Evolutionary conservation across 2,113 vertebrate genomes (phyloP).

Genomic region (Puntigrus tetrazona): DNA sequence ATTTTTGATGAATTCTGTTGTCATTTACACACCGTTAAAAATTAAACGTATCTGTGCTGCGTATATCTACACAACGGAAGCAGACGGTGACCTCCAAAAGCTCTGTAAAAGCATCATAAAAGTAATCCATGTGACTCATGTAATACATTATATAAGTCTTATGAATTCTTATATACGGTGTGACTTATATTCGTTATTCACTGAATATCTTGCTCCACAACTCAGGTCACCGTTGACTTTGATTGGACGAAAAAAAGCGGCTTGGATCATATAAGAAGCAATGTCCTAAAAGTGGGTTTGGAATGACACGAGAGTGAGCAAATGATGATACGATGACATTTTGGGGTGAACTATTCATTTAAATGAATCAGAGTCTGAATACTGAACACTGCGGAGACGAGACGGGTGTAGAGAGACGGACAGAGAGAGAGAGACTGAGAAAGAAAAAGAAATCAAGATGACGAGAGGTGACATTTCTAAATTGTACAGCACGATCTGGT

Average conservation of each 20-base stretch:
- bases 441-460: not conserved
- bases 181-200: not conserved
- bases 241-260: not conserved
- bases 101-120: not conserved
- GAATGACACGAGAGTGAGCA: not conserved
- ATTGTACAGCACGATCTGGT: not conserved
- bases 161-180: not conserved
- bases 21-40: no score
- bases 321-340: slow-evolving; percentile 14
- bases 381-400: slow-evolving; percentile 35
- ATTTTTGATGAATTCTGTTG: no score
- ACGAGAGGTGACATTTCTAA: slow-evolving; percentile 29
- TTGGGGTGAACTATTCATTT: not conserved
- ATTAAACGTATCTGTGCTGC: not conserved
- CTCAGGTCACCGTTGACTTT: not conserved
- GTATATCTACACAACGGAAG: not conserved
- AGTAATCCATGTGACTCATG: not conserved
- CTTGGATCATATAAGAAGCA: slow-evolving; percentile 4
- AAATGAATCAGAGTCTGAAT: slow-evolving; percentile 5
- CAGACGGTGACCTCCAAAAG: not conserved
- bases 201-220: not conserved
- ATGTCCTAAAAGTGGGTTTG: not conserved
- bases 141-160: not conserved
- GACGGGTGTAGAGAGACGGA: slow-evolving; percentile 5
- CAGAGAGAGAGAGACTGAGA: not conserved